phyloP scores from a whole-genome alignment of 1,140 invertebrate genomes.

The Protaetia brevitarsis region DNA sequence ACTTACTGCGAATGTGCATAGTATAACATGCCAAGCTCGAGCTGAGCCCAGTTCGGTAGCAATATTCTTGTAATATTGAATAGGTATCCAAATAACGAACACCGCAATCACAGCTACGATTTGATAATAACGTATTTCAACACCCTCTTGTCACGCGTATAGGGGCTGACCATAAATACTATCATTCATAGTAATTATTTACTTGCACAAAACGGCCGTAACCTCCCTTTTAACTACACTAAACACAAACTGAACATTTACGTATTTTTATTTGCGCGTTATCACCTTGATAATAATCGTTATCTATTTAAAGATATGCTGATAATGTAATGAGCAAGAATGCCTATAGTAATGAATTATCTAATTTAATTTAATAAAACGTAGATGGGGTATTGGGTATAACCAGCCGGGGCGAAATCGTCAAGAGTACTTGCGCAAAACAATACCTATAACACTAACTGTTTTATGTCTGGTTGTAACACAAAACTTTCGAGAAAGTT shows the following conservation, averaged over 20 bases:
- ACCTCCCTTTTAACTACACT: not conserved
- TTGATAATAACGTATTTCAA: conserved; percentile 17
- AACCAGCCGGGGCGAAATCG: too few relatives aligned
- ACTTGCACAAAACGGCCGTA: not conserved
- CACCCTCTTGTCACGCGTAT: not conserved
- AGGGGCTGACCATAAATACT: conserved; percentile 10
- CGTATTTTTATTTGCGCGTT: not conserved
- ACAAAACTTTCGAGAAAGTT: too few relatives aligned
- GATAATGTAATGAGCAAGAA: not conserved
- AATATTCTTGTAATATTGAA: not conserved
- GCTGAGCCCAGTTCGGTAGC: not conserved
- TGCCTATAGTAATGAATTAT: too few relatives aligned
- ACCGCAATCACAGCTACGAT: not conserved
- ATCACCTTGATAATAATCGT: not conserved
- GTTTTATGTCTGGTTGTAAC: too few relatives aligned
- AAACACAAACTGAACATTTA: not conserved
- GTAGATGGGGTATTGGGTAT: not conserved
- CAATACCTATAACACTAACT: too few relatives aligned
- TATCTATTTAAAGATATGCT: not conserved
- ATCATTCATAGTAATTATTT: conserved; percentile 4
- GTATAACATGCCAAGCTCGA: conserved; percentile 11
- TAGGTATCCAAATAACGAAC: conserved; percentile 15
- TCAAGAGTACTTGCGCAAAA: too few relatives aligned
- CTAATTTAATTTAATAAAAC: too few relatives aligned
- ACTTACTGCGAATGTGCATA: conserved; percentile 6